Evolutionary conservation across 2,113 vertebrate species (phyloP).

Genomic region (Triplophysa siluroides): DNA sequence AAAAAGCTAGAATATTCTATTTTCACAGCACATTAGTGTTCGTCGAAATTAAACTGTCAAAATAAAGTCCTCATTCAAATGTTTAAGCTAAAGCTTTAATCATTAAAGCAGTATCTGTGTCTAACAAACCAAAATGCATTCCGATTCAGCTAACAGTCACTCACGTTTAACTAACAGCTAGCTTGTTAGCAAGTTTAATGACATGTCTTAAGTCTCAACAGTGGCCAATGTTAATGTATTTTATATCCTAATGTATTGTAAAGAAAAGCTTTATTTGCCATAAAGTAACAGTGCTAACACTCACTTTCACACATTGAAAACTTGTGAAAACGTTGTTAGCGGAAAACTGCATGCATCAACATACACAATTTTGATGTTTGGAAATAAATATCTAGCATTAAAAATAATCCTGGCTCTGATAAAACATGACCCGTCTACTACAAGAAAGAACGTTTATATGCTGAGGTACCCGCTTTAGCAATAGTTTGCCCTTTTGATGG

Average conservation of each 20-base stretch:
- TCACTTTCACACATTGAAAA: neutral
- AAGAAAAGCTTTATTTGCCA: neutral
- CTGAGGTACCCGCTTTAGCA: neutral
- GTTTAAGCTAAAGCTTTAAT: slow-evolving; percentile 15
- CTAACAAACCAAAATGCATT: slow-evolving; percentile 1
- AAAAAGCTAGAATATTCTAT: neutral
- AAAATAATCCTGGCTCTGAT: slow-evolving; percentile 32
- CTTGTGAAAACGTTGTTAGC: neutral
- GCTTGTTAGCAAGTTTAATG: neutral
- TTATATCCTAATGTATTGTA: neutral
- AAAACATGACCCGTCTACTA: slow-evolving; percentile 1
- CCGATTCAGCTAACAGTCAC: neutral
- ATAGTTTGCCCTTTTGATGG: slow-evolving; percentile 18
- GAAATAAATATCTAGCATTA: neutral
- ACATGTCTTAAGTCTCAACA: neutral
- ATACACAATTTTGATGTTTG: neutral
- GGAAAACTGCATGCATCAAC: neutral
- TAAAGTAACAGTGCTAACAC: no score
- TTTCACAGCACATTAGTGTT: slow-evolving; percentile 19
- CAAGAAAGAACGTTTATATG: neutral
- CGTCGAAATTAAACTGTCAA: slow-evolving; percentile 22
- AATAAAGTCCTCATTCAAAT: neutral
- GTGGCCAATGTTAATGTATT: neutral
- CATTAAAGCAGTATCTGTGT: slow-evolving; percentile 14
- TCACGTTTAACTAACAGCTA: neutral